These are phyloP conservation scores for Toxonevra muliebris DNA, from an alignment of 2,888 invertebrate species.

Conservation along the genomic window DNA sequence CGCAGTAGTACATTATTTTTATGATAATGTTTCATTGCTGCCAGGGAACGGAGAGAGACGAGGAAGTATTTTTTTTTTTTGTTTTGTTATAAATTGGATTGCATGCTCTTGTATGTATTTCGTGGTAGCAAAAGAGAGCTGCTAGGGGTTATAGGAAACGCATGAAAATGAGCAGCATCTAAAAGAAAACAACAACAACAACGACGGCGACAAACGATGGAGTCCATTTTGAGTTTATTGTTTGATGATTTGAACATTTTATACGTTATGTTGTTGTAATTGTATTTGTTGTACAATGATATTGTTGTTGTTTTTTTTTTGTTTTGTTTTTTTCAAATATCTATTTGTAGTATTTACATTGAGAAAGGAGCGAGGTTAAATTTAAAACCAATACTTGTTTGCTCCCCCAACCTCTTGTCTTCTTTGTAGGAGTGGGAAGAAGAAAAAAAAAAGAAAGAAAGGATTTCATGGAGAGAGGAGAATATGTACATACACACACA, in stretches of 20 bases:
- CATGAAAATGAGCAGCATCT: neutral
- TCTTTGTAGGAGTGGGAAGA: conserved; percentile 17
- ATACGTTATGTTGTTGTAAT: conserved; percentile 27
- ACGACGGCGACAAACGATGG: conserved; percentile 56
- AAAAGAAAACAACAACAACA: conserved; percentile 35
- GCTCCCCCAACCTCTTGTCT: neutral
- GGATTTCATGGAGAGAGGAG: conserved; percentile 15
- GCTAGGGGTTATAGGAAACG: neutral
- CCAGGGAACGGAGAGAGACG: neutral
- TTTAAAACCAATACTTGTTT: conserved; percentile 23
- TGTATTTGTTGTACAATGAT: neutral
- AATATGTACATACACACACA: too few species aligned
- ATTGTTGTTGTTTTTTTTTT: conserved; percentile 35
- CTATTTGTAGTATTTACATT: conserved; percentile 20
- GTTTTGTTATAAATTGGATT: conserved; percentile 12
- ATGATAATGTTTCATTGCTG: too few species aligned
- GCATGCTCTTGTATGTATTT: neutral
- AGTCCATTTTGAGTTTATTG: conserved; percentile 66
- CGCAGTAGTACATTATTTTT: too few species aligned
- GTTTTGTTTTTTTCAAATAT: conserved; percentile 45
- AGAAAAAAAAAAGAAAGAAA: conserved; percentile 12
- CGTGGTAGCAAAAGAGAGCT: too few species aligned
- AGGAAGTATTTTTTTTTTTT: too few species aligned
- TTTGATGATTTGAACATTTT: conserved; percentile 65
- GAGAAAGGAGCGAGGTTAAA: conserved; percentile 10